A percentile compares a stretch with the other conserved stretches of the same genome.
These are phyloP conservation scores for Drosophila paramelanica DNA, from an alignment of 2,888 invertebrate genomes.

Conservation along the genomic window DNA sequence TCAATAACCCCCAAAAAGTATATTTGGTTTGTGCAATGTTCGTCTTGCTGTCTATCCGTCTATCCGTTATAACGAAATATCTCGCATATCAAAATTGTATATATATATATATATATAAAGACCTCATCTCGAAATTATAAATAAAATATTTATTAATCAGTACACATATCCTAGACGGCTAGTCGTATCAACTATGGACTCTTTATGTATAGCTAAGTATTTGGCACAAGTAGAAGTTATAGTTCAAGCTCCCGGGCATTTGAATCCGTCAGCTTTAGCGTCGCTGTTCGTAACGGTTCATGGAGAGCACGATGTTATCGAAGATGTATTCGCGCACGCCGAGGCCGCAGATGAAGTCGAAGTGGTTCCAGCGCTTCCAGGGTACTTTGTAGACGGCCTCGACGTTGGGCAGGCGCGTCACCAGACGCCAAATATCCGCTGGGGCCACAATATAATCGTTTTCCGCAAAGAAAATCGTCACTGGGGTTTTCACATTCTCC, in stretches of 20 bases:
- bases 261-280: slow-evolving; percentile 36
- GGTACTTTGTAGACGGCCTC: slow-evolving; percentile 82
- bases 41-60: too few species aligned
- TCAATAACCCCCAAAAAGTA: too few species aligned
- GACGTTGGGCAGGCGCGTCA: slow-evolving; percentile 76
- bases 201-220: slow-evolving; percentile 58
- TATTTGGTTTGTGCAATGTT: too few species aligned
- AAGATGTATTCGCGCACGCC: slow-evolving; percentile 83
- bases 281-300: slow-evolving; percentile 79
- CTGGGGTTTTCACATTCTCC: slow-evolving; percentile 79
- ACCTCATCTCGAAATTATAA: slow-evolving; percentile 44
- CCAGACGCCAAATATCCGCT: slow-evolving; percentile 80
- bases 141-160: slow-evolving; percentile 75
- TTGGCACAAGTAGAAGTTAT: slow-evolving; percentile 74
- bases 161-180: slow-evolving; percentile 48
- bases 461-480: slow-evolving; percentile 82
- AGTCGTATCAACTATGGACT: slow-evolving; percentile 42
- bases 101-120: neutral
- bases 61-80: too few species aligned
- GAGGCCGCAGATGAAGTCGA: slow-evolving; percentile 83
- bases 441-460: slow-evolving; percentile 84
- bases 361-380: slow-evolving; percentile 84
- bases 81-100: too few species aligned
- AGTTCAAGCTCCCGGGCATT: slow-evolving; percentile 42
- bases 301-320: slow-evolving; percentile 80